Percentiles rank a stretch among this genome's conserved stretches.
These are phyloP conservation scores for Drosophila auraria DNA, from an alignment of 1,140 invertebrate genomes.

Conservation along the genomic window DNA sequence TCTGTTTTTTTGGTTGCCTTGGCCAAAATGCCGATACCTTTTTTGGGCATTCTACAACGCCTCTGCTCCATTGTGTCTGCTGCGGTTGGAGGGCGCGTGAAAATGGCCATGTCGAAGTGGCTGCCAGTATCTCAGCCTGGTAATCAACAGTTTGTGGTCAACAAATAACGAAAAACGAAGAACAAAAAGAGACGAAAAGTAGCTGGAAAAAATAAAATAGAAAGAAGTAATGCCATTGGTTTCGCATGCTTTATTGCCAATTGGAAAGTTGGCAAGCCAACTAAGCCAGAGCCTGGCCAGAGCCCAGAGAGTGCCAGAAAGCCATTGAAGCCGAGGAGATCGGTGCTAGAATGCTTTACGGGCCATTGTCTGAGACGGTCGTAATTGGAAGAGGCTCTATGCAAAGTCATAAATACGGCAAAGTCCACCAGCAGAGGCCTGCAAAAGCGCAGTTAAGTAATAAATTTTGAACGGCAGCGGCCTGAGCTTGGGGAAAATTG, in stretches of 20 bases:
- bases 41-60: slow-evolving; percentile 81
- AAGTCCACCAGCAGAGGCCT: neutral
- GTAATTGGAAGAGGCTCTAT: slow-evolving; percentile 69
- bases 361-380: slow-evolving; percentile 72
- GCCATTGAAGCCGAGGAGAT: slow-evolving; percentile 57
- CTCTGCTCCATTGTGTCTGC: slow-evolving; percentile 69
- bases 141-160: slow-evolving; percentile 83
- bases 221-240: slow-evolving; percentile 69
- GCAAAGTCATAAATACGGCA: slow-evolving; percentile 72
- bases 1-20: slow-evolving; percentile 11
- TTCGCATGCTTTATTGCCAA: slow-evolving; percentile 82
- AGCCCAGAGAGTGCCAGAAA: slow-evolving; percentile 44
- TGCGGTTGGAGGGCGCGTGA: slow-evolving; percentile 72
- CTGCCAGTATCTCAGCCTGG: slow-evolving; percentile 61
- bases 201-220: slow-evolving; percentile 12
- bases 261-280: slow-evolving; percentile 77
- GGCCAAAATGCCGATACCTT: slow-evolving; percentile 63
- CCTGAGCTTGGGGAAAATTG: slow-evolving; percentile 48
- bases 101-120: slow-evolving; percentile 63
- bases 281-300: slow-evolving; percentile 17
- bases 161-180: slow-evolving; percentile 40
- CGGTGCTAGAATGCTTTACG: slow-evolving; percentile 81
- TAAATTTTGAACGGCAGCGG: slow-evolving; percentile 61
- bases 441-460: slow-evolving; percentile 62
- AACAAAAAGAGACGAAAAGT: slow-evolving; percentile 10